Evolutionary conservation across 2,888 invertebrate species (phyloP), one percentile per base, ranked within the genome.

Genomic region (Petrolisthes cinctipes): DNA sequence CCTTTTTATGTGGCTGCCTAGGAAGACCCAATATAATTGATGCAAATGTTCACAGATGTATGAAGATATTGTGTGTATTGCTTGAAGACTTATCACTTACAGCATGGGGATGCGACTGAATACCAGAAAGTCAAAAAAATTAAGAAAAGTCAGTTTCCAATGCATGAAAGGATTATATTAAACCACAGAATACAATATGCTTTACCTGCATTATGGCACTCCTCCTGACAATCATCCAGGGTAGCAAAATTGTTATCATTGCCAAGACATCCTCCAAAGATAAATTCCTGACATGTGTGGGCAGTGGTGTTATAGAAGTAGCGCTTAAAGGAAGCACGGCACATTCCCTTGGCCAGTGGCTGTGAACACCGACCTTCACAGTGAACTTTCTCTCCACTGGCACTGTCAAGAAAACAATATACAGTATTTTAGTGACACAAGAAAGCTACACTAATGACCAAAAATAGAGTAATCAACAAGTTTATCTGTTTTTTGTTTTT

Each of bases 351-450:
- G 17, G 91, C 88, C 76, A 90, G 78, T 3, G 91, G 91, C 88
- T 92, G 91, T 4, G 86, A 86, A 86, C 92, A 92, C 89, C 91
- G 91, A 53, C 91, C 91, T 73, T 92, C 91, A 85, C 92, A 92
- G 88, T 90, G 90, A 5, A 92, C 91, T 83, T 91, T 91, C 81
- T 92, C 92, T 53, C 92, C 92, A 20, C 91, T 90, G 75, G 91
- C 89, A 71, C 92, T 92, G 71, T 17, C 17, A 61, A 61, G 61
- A 17, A 61, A 61, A 11, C 17, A 61, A 61, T 9, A 61, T 61
- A 61, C 61, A 61, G 61, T 61, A 61, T 61, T 11, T 61, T 9
- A 61, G 20, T 71, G 7, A 71, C 14, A 14, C 20, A 14, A 71
- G 5, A 71, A n/a, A 71, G 14, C 9, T 61, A 61, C 9, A 61